Base-by-base conservation (phyloP, 2,888 invertebrate genomes). In the Oscheius myriophilus region DNA sequence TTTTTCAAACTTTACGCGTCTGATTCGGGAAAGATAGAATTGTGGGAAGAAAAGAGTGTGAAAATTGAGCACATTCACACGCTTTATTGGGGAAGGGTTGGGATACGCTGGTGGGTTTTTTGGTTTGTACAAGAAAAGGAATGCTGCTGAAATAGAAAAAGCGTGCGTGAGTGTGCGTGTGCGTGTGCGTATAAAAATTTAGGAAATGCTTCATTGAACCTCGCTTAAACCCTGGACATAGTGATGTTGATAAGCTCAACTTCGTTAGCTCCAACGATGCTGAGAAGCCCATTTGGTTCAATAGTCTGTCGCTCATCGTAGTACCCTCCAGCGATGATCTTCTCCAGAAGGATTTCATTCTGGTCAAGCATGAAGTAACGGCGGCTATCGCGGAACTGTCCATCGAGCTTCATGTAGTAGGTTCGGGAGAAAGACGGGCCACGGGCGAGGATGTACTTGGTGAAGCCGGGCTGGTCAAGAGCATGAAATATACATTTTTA, bases 171-270 rank as follows among this genome's bases (percentile, higher is more conserved):
- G n/a, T n/a, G n/a, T n/a, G n/a, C n/a, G n/a, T n/a, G n/a, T n/a
- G n/a, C n/a, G n/a, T 43, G 43, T 43, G 14, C 18, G 11, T 51
- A 14, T 11, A 51, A 51, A n/a, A 51, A 51, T 9, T 18, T 42
- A 16, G 16, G 9, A 42, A 42, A 42, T 42, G 43, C 43, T 42
- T 42, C 43, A 42, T 42, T 42, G 9, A 12, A 12, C 43, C 9
- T 9, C 1, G 11, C 16, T 18, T 46, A 46, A 18, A 46, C 46
- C 18, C 46, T 46, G 4, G 16, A n/a, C 46, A 46, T 16, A 14
- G 46, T 46, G 46, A 46, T 46, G 46, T 46, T 46, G 46, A 46
- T n/a, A 14, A 18, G 16, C 46, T 46, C n/a, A 14, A 46, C 46
- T 46, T 46, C 46, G 46, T 46, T 18, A 4, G 16, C n/a, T 4